Base-by-base conservation (phyloP, 2,888 invertebrate genomes). In the Cephus nigrinus region DNA sequence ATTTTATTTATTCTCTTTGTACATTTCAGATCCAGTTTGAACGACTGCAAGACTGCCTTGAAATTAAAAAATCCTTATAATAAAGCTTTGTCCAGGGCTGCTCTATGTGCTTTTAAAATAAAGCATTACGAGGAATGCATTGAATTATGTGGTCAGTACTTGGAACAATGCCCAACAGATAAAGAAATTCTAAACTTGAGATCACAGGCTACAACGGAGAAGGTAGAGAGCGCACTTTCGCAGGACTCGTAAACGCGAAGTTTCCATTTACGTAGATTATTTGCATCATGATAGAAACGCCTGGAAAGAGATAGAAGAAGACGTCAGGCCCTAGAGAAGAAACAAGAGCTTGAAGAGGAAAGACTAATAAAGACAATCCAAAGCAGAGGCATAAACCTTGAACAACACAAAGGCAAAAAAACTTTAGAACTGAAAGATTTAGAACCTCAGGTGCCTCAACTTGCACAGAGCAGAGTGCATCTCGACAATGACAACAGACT, bases 41-140 rank as follows among this genome's bases (percentile, higher is more conserved):
- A 92, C 80, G 99, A 99, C 90, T 96, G 97, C 82, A 94, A 96
- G 87, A 92, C 93, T 86, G 97, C 98, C 0, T 87, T 98, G 33
- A 94, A 94, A 86, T 93, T 96, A 73, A 96, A 97, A 84, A 94
- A 95, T 0, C 92, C 95, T 80, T 97, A 98, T 90, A 89, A 93
- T 0, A 98, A 99, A 92, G 96, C 97, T 0, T 92, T 95, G 78
- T 90, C 94, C 55, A 92, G 97, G 88, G 97, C 97, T 1, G 96
- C 96, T 0, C 94, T 95, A 82, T 95, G 96, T 85, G 95, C 95
- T 76, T 93, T 94, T 77, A 92, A 95, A 84, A 90, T 96, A 78
- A 92, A 93, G 36, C 94, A 95, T 83, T 96, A 94, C 87, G 94
- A 95, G n/a, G 93, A 94, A 77, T 96, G 96, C 83, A 92, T 96